A percentile compares a stretch with the other conserved stretches of the same genome.
Conservation (phyloP, 2,797 vertebrate species). For the Typhlichthys subterraneus region DNA sequence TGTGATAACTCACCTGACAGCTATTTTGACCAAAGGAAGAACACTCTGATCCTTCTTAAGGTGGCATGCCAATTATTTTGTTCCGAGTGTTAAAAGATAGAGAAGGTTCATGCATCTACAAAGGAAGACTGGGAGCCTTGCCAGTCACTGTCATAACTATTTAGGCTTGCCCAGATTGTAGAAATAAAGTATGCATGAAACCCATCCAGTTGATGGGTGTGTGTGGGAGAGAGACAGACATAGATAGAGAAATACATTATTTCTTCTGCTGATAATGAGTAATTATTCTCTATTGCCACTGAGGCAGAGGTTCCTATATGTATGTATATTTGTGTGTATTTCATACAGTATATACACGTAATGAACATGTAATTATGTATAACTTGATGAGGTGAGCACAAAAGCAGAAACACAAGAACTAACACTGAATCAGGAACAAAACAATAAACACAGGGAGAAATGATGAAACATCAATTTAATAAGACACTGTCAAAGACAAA, state of each 20-base stretch:
- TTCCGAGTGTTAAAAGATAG: slow-evolving; percentile 17
- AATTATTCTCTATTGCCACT: slow-evolving; percentile 1
- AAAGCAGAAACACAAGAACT: no score
- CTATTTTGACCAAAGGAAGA: slow-evolving; percentile 40
- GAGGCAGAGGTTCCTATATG: not conserved
- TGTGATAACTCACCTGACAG: slow-evolving; percentile 15
- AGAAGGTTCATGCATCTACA: slow-evolving; percentile 23
- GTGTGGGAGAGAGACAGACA: not conserved
- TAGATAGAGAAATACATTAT: no score
- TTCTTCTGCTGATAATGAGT: slow-evolving; percentile 10
- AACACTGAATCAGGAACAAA: no score
- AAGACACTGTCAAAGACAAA: no score
- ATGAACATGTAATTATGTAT: slow-evolving; percentile 38
- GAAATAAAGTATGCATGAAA: slow-evolving; percentile 15
- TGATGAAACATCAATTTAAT: no score
- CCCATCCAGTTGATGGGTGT: slow-evolving; percentile 9
- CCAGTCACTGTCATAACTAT: slow-evolving; percentile 28
- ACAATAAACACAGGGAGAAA: no score
- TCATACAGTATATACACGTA: not conserved
- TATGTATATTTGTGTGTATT: no score
- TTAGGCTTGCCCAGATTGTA: slow-evolving; percentile 22
- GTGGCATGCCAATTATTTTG: slow-evolving; percentile 46
- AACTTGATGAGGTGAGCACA: no score
- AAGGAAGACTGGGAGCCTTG: slow-evolving; percentile 34
- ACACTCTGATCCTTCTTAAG: slow-evolving; percentile 37